Evolutionary conservation across 2,113 vertebrate genomes (phyloP).

Genomic region (Arvicanthis niloticus): DNA sequence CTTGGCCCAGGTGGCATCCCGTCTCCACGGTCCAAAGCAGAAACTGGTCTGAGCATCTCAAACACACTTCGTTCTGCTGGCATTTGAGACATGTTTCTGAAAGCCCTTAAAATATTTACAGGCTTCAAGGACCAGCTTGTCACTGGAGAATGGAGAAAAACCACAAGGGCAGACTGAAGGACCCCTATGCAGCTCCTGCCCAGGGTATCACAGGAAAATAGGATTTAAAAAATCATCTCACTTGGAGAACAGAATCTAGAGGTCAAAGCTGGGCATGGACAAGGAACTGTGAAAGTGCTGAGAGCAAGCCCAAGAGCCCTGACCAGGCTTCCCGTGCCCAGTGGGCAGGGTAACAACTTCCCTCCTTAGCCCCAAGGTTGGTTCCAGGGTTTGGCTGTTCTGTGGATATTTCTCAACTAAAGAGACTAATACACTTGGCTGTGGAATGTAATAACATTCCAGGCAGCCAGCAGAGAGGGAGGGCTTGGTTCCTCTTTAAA

Average conservation of each 20-base stretch:
- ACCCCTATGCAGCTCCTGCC: background rate
- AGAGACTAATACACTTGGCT: slow-evolving; percentile 15
- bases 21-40: background rate
- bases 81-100: background rate
- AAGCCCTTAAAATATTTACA: background rate
- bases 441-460: background rate
- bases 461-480: background rate
- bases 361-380: slow-evolving; percentile 14
- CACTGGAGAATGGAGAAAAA: background rate
- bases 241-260: background rate
- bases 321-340: background rate
- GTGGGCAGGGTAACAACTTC: background rate
- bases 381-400: background rate
- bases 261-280: background rate
- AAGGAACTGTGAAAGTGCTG: background rate
- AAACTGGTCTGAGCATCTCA: background rate
- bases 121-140: background rate
- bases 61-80: background rate
- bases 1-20: background rate
- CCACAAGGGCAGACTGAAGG: background rate
- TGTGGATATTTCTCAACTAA: background rate
- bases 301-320: background rate
- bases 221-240: background rate
- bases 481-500: slow-evolving; percentile 51
- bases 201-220: background rate